Percentiles rank a stretch among this genome's conserved stretches.
These are phyloP conservation scores for Panzeria rudis DNA, from an alignment of 2,888 invertebrate genomes.

Conservation along the genomic window DNA sequence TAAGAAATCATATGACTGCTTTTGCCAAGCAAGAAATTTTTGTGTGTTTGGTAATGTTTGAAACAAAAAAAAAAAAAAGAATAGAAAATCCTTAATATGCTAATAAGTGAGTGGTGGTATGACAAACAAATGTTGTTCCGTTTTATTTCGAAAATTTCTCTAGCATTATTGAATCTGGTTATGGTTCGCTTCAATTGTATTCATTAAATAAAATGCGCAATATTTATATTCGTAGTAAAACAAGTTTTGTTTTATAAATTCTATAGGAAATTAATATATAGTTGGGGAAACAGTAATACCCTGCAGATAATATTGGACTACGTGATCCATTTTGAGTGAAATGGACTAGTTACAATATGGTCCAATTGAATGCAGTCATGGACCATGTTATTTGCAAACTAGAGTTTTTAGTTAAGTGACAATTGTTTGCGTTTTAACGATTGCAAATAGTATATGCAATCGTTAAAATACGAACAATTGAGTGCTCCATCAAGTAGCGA, in stretches of 20 bases:
- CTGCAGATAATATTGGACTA: no score
- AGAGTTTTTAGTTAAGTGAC: no score
- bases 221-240: not conserved
- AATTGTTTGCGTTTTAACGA: no score
- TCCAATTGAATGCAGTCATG: no score
- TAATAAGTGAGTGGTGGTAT: slow-evolving; percentile 44
- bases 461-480: no score
- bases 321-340: no score
- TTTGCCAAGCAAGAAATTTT: slow-evolving; percentile 23
- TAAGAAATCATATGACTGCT: slow-evolving; percentile 61
- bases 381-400: no score
- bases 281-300: no score
- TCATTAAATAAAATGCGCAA: slow-evolving; percentile 24
- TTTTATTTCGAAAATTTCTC: not conserved
- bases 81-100: slow-evolving; percentile 52
- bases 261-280: no score
- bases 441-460: no score
- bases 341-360: no score
- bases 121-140: not conserved
- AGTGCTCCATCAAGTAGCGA: no score
- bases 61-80: not conserved
- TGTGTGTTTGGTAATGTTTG: not conserved
- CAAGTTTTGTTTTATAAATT: not conserved
- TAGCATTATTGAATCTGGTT: slow-evolving; percentile 26
- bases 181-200: slow-evolving; percentile 16